Evolutionary conservation across 2,797 vertebrate species (phyloP), one percentile per base, ranked within the genome.

Genomic region (Hozukius guyotensis): DNA sequence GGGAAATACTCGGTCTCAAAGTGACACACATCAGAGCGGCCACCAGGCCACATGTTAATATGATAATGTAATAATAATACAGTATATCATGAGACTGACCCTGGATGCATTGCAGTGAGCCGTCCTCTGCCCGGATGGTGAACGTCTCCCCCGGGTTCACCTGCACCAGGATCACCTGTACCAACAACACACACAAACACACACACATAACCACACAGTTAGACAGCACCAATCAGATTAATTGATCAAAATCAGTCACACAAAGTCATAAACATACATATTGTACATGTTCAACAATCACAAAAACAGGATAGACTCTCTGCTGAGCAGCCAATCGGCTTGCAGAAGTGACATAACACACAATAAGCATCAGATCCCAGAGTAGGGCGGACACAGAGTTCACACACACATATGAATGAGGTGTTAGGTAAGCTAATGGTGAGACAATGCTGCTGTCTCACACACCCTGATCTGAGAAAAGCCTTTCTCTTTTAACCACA

Each of bases 141-240:
- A 99, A 99, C 73, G 98, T 99, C 96, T 99, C 98, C 92, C 98
- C 98, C 53, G 98, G 98, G 95, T 99, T 99, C 90, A 99, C 98
- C 95, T 99, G 98, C 95, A 99, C 98, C 84, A 99, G 94, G 94
- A 99, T 99, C 92, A 99, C 98, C 98, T 99, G 96, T 34, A 68
- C 27, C 69, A 77, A 87, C 64, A 72, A 72, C 70, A 71, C 34
- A 42, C 12, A 83, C 53, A 85, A 18, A 67, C 6, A 20, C 6
- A 18, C 1, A 75, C 55, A 77, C n/a, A 5, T 24, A 29, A 7
- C 82, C 53, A 82, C 20, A 67, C 31, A 7, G n/a, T 57, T 22
- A 77, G 18, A 52, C 12, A 70, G 12, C 42, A 36, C 2, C 7
- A 6, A 66, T 34, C 13, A 32, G 31, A 53, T 12, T n/a, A 11